These are phyloP conservation scores for Cydia strobilella DNA, from an alignment of 1,140 invertebrate genomes.

Conservation along the genomic window DNA sequence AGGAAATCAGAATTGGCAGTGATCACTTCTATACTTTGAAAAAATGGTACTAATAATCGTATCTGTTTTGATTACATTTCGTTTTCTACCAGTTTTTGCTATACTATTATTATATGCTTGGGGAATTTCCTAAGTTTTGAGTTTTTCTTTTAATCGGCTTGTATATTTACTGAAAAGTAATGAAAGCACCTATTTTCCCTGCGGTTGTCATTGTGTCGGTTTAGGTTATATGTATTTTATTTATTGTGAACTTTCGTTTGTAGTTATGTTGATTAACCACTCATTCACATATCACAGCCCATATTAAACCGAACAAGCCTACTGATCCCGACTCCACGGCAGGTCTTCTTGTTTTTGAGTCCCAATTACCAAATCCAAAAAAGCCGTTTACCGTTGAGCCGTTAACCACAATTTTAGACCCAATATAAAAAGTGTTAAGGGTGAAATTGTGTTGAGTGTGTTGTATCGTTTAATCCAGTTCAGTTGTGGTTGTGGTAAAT, in stretches of 20 bases:
- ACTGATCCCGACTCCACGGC: not conserved
- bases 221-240: not conserved
- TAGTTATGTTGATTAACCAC: not conserved
- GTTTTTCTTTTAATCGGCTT: too few relatives aligned
- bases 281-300: not conserved
- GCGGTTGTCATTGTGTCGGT: not conserved
- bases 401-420: not conserved
- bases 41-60: too few relatives aligned
- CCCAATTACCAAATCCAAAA: not conserved
- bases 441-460: not conserved
- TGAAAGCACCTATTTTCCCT: not conserved
- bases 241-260: not conserved
- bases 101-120: too few relatives aligned
- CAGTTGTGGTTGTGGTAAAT: conserved; percentile 65
- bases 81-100: too few relatives aligned
- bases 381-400: not conserved
- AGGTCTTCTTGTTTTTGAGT: conserved; percentile 17
- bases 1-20: too few relatives aligned
- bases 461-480: conserved; percentile 43
- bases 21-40: too few relatives aligned
- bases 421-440: not conserved
- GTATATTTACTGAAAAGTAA: too few relatives aligned
- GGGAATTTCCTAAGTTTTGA: too few relatives aligned
- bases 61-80: too few relatives aligned
- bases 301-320: not conserved